Base-by-base conservation (phyloP, 1,140 invertebrate species). In the Meloidogyne floridensis region DNA sequence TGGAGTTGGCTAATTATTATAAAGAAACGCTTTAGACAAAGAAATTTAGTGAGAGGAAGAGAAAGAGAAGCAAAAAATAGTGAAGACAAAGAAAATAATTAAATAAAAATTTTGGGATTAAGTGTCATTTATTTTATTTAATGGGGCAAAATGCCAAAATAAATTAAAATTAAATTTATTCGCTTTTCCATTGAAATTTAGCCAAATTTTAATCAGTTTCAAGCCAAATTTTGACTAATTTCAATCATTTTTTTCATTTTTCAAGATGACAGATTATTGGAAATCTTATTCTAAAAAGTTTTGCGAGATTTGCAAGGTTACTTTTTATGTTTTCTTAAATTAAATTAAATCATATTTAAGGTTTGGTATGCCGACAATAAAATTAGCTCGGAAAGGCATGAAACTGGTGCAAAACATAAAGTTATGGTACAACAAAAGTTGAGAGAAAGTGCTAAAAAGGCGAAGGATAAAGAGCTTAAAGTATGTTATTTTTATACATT, bases 361-460 rank as follows among this genome's bases (percentile, higher is more conserved):
- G 13, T 96, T 90, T 98, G 96, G 96, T 94, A 97, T 85, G 94
- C 95, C 77, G 96, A 98, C 91, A 98, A 98, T 90, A 96, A 95
- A 93, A 94, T 95, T 93, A 97, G 95, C 90, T 93, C 96, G 84
- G 94, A 96, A 81, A 97, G 97, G 90, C 96, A 98, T 91, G 96
- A 98, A 91, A 94, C 93, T 91, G 96, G 96, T 4, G 95, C 95
- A 90, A 92, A 94, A 76, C 96, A 98, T 90, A 94, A 98, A 90
- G 94, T 95, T 91, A 97, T 95, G 94, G 95, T 98, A 43, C 93
- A 94, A 80, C 95, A 95, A 89, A 93, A 93, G 81, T 93, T 98
- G 80, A 93, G 94, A 83, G 94, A 95, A 83, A 95, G 97, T 84
- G 80, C 81, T 32, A 73, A 87, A 43, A 72, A 85, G 51, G 75